Evolutionary conservation across 1,140 invertebrate genomes (phyloP), one percentile per base, ranked within the genome.

Genomic region (Drosophila leontia): DNA sequence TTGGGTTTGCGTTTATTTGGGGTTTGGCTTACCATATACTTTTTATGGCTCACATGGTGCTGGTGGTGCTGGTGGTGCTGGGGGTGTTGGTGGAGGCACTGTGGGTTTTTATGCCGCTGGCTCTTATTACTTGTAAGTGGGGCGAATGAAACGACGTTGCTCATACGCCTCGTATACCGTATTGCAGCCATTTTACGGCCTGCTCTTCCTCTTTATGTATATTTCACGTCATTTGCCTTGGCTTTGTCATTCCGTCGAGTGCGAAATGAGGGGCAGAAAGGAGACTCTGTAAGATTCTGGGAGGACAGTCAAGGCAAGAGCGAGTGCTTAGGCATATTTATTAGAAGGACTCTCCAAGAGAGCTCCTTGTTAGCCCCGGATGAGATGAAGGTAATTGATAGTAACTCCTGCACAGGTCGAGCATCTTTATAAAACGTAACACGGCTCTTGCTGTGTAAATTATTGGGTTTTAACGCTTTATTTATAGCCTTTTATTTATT

Each of bases 81-180:
- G 60, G 48, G 62, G 48, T 32, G 26, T 15, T 50, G 48, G 48
- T 7, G 71, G 63, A 2, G 77, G 67, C 71, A 65, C 59, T 58
- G 63, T 82, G 51, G 84, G 75, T 78, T 88, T 87, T 88, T 88
- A 88, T 84, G 84, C 78, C 74, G 47, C 71, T 62, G 57, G 53
- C 61, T 82, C 69, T 90, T 88, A 90, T 84, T 90, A 84, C 85
- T 61, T 81, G 84, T 88, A 75, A 84, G 83, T 81, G 82, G 82
- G 82, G 67, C 78, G 77, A 57, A 42, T 44, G 74, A 39, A 69
- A 78, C 65, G 51, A 51, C 67, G 71, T 82, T 65, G 70, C 75
- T 67, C 69, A 83, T 83, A 75, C 80, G 81, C 76, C 80, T 68
- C 58, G 62, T 83, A 57, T 37, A 51, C 55, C 34, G 48, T 44